A percentile compares a stretch with the other conserved stretches of the same genome.
Evolutionary conservation across 2,888 invertebrate species (phyloP).

Genomic region (Synanthedon andrenaeformis): DNA sequence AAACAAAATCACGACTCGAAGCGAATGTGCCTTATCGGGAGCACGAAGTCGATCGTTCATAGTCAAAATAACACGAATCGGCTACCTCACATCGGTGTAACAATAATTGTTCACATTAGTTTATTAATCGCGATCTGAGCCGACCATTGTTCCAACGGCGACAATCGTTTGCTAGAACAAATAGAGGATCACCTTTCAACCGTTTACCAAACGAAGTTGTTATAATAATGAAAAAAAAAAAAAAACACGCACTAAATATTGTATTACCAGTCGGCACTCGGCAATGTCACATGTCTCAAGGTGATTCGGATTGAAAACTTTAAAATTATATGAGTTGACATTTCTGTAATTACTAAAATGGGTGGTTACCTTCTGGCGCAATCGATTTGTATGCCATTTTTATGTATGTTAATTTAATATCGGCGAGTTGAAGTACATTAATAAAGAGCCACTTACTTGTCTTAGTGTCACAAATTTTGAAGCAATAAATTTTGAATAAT

Average conservation of each 20-base stretch:
- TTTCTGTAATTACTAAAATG: constrained; percentile 3
- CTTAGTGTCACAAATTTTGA: no score
- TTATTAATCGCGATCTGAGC: constrained; percentile 50
- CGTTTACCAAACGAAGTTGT: constrained; percentile 24
- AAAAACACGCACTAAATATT: constrained; percentile 24
- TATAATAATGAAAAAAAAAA: constrained; percentile 30
- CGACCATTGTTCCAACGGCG: constrained; percentile 54
- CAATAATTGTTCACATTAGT: constrained; percentile 54
- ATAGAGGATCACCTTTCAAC: constrained; percentile 49
- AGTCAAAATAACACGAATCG: constrained; percentile 59
- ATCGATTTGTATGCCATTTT: background rate
- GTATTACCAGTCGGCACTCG: constrained; percentile 29
- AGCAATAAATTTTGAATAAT: no score
- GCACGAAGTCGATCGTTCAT: constrained; percentile 54
- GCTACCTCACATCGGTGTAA: constrained; percentile 27
- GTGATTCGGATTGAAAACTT: constrained; percentile 6
- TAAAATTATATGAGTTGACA: constrained; percentile 6
- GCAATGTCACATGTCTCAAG: constrained; percentile 17
- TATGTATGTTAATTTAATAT: background rate
- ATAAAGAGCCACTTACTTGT: no score
- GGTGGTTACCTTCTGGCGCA: background rate
- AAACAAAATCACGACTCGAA: constrained; percentile 29
- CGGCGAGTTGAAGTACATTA: background rate
- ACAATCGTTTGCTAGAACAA: constrained; percentile 64
- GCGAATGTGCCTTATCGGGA: constrained; percentile 53